Evolutionary conservation across 2,113 vertebrate species (phyloP).

Genomic region (Hyaena hyaena): DNA sequence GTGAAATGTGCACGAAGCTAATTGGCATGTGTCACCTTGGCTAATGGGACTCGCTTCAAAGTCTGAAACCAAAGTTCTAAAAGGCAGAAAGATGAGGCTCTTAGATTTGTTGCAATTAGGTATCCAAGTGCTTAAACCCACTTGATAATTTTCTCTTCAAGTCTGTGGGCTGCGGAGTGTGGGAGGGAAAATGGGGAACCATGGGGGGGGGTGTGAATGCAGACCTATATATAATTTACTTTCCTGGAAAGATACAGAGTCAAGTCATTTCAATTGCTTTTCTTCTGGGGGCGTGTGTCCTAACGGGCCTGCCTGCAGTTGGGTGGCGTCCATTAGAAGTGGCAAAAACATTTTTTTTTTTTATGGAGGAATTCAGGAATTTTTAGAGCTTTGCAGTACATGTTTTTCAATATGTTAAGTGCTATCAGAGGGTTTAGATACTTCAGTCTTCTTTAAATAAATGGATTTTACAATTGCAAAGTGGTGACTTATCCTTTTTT

Average conservation of each 20-base stretch:
- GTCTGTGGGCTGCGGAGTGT: slow-evolving; percentile 61
- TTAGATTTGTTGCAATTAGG: slow-evolving; percentile 48
- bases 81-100: slow-evolving; percentile 39
- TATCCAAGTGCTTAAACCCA: slow-evolving; percentile 61
- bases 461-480: slow-evolving; percentile 65
- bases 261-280: slow-evolving; percentile 58
- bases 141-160: slow-evolving; percentile 62
- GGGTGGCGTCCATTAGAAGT: slow-evolving; percentile 73
- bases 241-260: slow-evolving; percentile 74
- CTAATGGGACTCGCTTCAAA: slow-evolving; percentile 49
- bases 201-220: slow-evolving; percentile 51
- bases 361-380: slow-evolving; percentile 55
- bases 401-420: slow-evolving; percentile 72
- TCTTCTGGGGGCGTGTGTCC: slow-evolving; percentile 66
- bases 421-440: slow-evolving; percentile 45
- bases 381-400: slow-evolving; percentile 62
- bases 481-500: slow-evolving; percentile 20
- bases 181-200: slow-evolving; percentile 67
- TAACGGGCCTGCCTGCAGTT: slow-evolving; percentile 45
- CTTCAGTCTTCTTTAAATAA: slow-evolving; percentile 64
- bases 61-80: slow-evolving; percentile 62
- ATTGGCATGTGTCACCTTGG: slow-evolving; percentile 71
- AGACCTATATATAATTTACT: slow-evolving; percentile 69
- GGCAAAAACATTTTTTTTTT: slow-evolving; percentile 32
- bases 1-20: background rate